Conservation (phyloP, 64 coral and sea anemone species). For the Montipora efflorescens region DNA sequence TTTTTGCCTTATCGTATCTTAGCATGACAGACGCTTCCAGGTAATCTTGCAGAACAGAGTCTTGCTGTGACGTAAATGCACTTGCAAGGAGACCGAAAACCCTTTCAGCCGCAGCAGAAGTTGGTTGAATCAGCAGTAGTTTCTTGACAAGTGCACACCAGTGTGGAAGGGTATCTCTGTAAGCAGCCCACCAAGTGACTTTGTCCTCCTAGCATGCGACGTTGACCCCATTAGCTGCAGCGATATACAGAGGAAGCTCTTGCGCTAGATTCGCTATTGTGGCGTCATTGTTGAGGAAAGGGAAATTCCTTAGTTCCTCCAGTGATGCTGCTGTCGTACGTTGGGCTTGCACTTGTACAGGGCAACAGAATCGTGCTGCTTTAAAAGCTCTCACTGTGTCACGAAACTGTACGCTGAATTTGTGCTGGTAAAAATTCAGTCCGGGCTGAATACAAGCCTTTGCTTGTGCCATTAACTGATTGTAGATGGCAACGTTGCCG, state of each 20-base stretch:
- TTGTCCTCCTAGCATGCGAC: background rate
- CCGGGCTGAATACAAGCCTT: too few species aligned
- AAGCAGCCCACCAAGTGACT: conserved; percentile 9
- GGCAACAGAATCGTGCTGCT: too few species aligned
- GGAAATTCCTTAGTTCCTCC: conserved; percentile 29
- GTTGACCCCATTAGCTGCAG: background rate
- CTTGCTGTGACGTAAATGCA: background rate
- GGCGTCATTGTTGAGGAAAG: conserved; percentile 14
- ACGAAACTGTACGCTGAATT: too few species aligned
- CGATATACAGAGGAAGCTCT: too few species aligned
- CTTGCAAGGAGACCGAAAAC: conserved; percentile 23
- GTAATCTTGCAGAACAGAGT: too few species aligned
- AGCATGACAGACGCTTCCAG: too few species aligned
- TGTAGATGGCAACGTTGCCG: too few species aligned
- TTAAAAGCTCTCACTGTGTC: too few species aligned
- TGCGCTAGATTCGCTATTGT: background rate
- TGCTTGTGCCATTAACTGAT: too few species aligned
- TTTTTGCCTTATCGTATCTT: too few species aligned
- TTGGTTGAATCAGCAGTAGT: conserved; percentile 12
- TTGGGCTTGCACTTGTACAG: too few species aligned
- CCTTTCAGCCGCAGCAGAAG: conserved; percentile 53
- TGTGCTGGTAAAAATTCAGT: too few species aligned
- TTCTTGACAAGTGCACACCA: conserved; percentile 33
- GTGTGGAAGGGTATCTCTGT: conserved; percentile 43
- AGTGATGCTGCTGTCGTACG: background rate